Evolutionary conservation across 37 sponge, comb jelly and placozoan species (phyloP), one percentile per base, ranked within the genome.

Genomic region (Aplysina aerophoba): DNA sequence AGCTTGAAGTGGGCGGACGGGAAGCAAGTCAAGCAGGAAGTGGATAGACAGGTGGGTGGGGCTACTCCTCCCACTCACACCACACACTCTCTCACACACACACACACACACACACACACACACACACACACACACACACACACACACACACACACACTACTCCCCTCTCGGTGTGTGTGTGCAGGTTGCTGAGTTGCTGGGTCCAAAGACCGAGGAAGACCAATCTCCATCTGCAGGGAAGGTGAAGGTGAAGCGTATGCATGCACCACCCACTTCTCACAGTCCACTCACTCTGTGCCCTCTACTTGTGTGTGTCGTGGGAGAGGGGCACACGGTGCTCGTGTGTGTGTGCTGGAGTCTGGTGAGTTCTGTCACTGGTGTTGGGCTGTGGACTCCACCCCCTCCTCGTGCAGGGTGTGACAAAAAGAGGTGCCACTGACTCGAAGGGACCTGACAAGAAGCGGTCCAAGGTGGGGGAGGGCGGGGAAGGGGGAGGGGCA

Each of bases 1-100:
- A 73, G 74, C 19, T 82, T 98, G 81, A 96, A 96, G 83, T 98
- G 99, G 99, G 97, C 95, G 38, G 97, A 99, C 85, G 97, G 99
- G 33, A 95, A 89, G 50, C 28, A 87, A 4, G 82, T 99, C n/a
- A 99, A 99, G 80, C 87, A 79, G 16, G 91, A 87, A 24, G 89
- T 97, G 15, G 97, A 99, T 0, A 71, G 81, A n/a, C 87, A 95
- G 83, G 92, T 97, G 31, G 36, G 82, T 66, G 39, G 5, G 33
- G 53, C 12, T 21, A 65, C 36, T 21, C 64, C 33, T 17, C 62
- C 20, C 72, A 25, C 66, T 30, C 71, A 69, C 30, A 35, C 34
- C 71, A 8, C 71, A 8, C n/a, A n/a, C n/a, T n/a, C n/a, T n/a
- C n/a, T n/a, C n/a, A n/a, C n/a, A n/a, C n/a, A n/a, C n/a, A n/a